Evolutionary conservation across 2,797 vertebrate species (phyloP), one percentile per base, ranked within the genome.

Genomic region (Acrocephalus scirpaceus): DNA sequence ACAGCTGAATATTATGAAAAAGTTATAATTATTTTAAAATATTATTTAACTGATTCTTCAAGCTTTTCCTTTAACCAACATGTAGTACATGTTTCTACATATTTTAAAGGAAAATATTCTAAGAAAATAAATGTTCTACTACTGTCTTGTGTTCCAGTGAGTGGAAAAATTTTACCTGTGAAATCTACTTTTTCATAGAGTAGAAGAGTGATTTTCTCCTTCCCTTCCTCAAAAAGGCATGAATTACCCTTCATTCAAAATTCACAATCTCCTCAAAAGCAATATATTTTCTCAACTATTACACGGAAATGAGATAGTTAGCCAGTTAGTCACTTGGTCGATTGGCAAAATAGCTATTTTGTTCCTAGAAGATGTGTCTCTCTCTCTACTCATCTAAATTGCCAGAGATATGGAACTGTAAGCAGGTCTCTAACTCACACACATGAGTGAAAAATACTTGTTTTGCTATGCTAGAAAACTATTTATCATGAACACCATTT

Each of bases 401-500:
- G 45, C 40, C 23, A 86, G 38, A 86, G 58, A 60, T 69, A 86
- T 57, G n/a, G 58, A 72, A 87, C 48, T 57, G 83, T 57, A 74
- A 76, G 32, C 2, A 0, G 23, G 88, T 94, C 84, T 95, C 80
- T 88, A 58, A 92, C 81, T 89, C 61, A 34, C 27, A 91, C n/a
- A 77, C 40, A 42, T 10, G 57, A 47, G 60, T 96, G 90, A 96
- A 96, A 97, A 96, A 84, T 57, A 53, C 29, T 56, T 84, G 51
- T 88, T 96, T 97, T 95, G 78, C 67, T 88, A n/a, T 74, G 36
- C 48, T 90, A 60, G 56, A 73, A 80, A 91, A 75, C 67, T 67
- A 88, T 97, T 94, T 97, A 95, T 97, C 69, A 70, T 69, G 54
- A 90, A 85, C 40, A 95, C 16, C 8, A 26, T 90, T 97, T 98